Evolutionary conservation across 2,888 invertebrate species (phyloP).

Genomic region (Azorinus chamasolen): DNA sequence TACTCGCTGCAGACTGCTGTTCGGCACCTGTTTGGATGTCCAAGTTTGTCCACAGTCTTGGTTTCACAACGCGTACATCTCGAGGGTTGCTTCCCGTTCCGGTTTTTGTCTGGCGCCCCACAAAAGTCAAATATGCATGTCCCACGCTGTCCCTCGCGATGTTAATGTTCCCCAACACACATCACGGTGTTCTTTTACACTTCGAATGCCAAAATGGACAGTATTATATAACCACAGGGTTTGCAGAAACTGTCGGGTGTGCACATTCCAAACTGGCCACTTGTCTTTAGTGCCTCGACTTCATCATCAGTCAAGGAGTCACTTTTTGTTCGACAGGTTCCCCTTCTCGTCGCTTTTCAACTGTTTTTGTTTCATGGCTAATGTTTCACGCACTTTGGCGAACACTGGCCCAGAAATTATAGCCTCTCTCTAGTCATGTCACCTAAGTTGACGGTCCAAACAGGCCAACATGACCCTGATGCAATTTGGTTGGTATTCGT

Average conservation of each 20-base stretch:
- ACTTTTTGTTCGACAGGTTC: not conserved
- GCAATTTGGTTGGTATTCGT: not conserved
- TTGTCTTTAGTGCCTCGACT: constrained; percentile 15
- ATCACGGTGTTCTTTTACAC: constrained; percentile 37
- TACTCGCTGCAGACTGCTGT: constrained; percentile 34
- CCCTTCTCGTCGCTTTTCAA: not conserved
- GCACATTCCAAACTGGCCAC: constrained; percentile 25
- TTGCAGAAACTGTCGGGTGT: constrained; percentile 40
- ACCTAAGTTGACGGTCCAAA: not conserved
- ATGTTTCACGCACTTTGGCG: not conserved
- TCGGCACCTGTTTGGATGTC: constrained; percentile 13
- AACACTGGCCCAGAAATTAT: not conserved
- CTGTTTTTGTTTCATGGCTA: not conserved
- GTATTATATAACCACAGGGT: constrained; percentile 47
- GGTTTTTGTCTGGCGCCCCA: constrained; percentile 49
- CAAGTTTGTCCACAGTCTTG: constrained; percentile 39
- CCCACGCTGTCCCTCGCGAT: constrained; percentile 12
- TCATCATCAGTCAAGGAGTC: not conserved
- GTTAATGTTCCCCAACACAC: constrained; percentile 42
- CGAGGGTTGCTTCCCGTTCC: constrained; percentile 37
- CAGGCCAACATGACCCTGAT: not conserved
- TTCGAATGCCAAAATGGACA: constrained; percentile 38
- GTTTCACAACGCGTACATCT: constrained; percentile 40
- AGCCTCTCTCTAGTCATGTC: not conserved
- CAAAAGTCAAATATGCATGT: constrained; percentile 34